Base-by-base conservation (phyloP, 2,797 vertebrate species). In the Acanthurus leucopareius region DNA sequence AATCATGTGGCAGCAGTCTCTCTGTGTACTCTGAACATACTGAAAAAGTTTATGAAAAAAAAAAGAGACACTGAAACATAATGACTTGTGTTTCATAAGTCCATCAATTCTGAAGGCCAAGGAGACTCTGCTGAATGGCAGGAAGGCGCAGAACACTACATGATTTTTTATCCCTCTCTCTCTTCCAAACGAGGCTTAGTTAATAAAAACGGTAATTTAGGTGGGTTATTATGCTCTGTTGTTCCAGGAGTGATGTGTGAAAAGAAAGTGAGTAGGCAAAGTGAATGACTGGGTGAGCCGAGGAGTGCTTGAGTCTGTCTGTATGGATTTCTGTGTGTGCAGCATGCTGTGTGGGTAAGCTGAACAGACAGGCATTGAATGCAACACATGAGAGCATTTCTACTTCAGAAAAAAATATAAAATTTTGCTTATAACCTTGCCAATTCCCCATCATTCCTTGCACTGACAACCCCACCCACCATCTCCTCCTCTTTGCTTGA, bases 111-210 rank as follows among this genome's bases (percentile, higher is more conserved):
- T 78, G 57, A 87, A 90, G 77, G 76, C 83, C 73, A 84, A 90
- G 75, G 62, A 87, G 80, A 81, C 60, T 82, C 48, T 56, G 73
- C 74, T 84, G 81, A 90, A 89, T 42, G 62, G 73, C 35, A 87
- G 74, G 52, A 72, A 77, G 80, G 53, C 6, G 38, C 8, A 0
- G 28, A 86, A 76, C 74, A 47, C 57, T 28, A 68, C 0, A 35
- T 82, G 40, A 73, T 57, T 64, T 83, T 76, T 40, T 10, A 3
- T 32, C 25, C 3, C 5, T 83, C 65, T 56, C 40, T 69, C 25
- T 73, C 8, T 1, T 45, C 49, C 69, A 40, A 83, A 57, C 3
- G 11, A 83, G 64, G 53, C 58, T 28, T 10, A 2, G 56, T 75
- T 68, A 65, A 22, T 25, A 1, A 5, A 25, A 54, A 54, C 5